phyloP scores from a whole-genome alignment of 2,113 vertebrate genomes.

The Ginglymostoma cirratum region DNA sequence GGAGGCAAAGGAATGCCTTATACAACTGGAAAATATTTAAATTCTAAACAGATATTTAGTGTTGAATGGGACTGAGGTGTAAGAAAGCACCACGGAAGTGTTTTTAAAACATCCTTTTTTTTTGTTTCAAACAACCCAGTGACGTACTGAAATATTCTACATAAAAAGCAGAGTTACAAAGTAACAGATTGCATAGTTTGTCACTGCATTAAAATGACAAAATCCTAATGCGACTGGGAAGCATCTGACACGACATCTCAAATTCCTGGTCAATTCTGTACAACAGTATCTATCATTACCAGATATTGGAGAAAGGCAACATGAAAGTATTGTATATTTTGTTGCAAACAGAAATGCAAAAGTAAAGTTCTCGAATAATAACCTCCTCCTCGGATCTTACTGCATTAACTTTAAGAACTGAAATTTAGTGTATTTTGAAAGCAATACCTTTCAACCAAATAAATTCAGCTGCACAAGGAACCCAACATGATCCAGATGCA shows the following conservation, averaged over 20 bases:
- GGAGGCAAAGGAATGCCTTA: neutral
- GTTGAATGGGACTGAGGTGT: no score
- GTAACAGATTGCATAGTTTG: neutral
- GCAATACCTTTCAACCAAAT: neutral
- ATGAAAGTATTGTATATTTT: neutral
- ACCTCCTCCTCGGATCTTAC: neutral
- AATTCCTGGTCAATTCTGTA: neutral
- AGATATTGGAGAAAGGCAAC: neutral
- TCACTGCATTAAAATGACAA: neutral
- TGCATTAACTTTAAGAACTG: neutral
- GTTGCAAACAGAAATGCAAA: neutral
- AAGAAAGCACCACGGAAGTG: neutral
- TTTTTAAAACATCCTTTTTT: neutral
- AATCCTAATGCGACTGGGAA: neutral
- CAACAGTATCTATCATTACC: neutral
- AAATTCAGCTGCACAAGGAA: neutral
- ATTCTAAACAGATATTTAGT: no score
- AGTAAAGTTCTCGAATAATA: no score
- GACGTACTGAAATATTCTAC: neutral
- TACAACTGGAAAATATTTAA: neutral
- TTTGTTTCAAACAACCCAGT: neutral
- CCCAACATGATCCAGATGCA: neutral
- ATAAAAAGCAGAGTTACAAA: neutral
- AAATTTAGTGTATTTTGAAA: neutral
- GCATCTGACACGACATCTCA: neutral